phyloP scores from a whole-genome alignment of 2,113 vertebrate species.

The Pristiophorus japonicus region DNA sequence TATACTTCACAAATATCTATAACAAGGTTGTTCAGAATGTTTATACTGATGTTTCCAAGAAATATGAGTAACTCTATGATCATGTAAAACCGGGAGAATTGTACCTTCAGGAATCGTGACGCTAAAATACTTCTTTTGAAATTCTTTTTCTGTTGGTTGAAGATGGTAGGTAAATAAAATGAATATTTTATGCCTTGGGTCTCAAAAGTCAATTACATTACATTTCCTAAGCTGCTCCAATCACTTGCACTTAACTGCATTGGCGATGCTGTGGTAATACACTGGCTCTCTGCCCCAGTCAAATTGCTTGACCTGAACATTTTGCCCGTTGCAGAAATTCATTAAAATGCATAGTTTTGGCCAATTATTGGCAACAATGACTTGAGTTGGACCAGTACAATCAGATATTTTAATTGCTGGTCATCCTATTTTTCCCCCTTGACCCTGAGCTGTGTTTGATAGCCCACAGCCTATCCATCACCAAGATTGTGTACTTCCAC shows the following conservation, averaged over 20 bases:
- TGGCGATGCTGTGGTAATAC: background rate
- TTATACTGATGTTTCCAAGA: too few species aligned
- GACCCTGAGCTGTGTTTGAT: background rate
- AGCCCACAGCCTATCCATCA: background rate
- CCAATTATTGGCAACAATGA: background rate
- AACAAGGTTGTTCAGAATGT: too few species aligned
- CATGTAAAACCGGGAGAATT: background rate
- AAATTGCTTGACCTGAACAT: background rate
- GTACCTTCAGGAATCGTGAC: background rate
- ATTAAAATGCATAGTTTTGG: background rate
- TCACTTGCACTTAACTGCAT: background rate
- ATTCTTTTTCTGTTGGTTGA: background rate
- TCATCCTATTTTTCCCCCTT: background rate
- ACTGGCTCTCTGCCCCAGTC: too few species aligned
- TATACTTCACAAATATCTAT: background rate
- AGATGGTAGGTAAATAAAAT: background rate
- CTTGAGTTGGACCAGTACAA: background rate
- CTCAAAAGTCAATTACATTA: background rate
- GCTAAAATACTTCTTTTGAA: background rate
- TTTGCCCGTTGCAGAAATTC: background rate
- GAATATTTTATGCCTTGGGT: background rate
- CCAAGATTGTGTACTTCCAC: background rate
- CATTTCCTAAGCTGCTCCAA: background rate
- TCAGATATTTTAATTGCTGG: too few species aligned
- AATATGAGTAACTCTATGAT: too few species aligned